These are phyloP conservation scores for Sisor rabdophorus DNA, from an alignment of 2,113 vertebrate genomes.

Conservation along the genomic window DNA sequence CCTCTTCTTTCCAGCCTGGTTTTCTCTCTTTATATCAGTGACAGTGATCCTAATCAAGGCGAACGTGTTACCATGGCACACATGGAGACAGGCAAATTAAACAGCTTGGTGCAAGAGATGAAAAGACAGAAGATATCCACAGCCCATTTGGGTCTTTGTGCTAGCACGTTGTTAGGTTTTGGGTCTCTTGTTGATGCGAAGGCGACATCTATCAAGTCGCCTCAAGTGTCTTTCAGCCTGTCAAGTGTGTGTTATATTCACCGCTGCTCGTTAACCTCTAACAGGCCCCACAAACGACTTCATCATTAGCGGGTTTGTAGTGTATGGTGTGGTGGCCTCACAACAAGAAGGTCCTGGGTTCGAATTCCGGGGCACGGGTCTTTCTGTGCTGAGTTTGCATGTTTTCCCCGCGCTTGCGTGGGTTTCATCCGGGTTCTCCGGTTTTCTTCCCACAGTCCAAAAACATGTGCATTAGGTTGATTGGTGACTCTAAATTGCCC, in stretches of 20 bases:
- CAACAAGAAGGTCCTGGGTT: too few species aligned
- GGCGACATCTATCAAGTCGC: neutral
- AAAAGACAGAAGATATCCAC: slow-evolving; percentile 36
- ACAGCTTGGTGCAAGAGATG: slow-evolving; percentile 42
- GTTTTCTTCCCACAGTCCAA: too few species aligned
- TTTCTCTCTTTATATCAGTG: slow-evolving; percentile 43
- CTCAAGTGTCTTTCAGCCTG: slow-evolving; percentile 26
- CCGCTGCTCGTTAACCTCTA: slow-evolving; percentile 25
- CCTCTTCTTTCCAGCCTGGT: neutral
- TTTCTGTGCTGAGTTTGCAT: too few species aligned
- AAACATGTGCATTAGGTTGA: too few species aligned
- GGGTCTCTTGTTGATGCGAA: neutral
- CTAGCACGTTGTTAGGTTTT: slow-evolving; percentile 47
- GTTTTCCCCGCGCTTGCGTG: too few species aligned
- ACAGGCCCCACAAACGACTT: slow-evolving; percentile 13
- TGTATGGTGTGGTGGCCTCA: too few species aligned
- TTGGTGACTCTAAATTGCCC: too few species aligned
- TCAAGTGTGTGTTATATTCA: slow-evolving; percentile 1
- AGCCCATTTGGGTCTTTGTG: slow-evolving; percentile 30
- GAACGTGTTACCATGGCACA: slow-evolving; percentile 55
- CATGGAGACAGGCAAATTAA: slow-evolving; percentile 61
- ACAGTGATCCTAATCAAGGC: slow-evolving; percentile 59
- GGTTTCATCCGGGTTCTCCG: too few species aligned
- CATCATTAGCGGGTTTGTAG: slow-evolving; percentile 25
- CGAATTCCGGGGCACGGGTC: too few species aligned